Base-by-base conservation (phyloP, 2,113 vertebrate species). In the Tetrax tetrax region DNA sequence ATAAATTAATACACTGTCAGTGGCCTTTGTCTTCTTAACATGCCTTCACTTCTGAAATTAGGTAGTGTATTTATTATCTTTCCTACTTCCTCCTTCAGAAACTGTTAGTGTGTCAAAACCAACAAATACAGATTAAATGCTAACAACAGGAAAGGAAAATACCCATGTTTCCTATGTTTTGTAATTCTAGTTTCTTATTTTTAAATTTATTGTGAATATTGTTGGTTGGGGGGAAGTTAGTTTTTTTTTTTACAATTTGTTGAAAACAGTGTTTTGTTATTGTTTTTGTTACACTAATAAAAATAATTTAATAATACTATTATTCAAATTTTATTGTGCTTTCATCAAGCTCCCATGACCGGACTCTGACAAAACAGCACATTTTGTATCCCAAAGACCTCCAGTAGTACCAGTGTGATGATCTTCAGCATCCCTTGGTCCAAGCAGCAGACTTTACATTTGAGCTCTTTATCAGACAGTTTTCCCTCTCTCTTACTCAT, bases 401-500 rank as follows among this genome's bases (percentile, higher is more conserved):
- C 27, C 33, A 45, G 27, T 29, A 56, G 4, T 37, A 88, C 86
- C 75, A 69, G 11, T 11, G 27, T 53, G 38, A 74, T 53, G 33
- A 93, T 90, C 76, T 80, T 70, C 56, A 84, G 15, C 25, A 75
- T 12, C 16, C 41, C 5, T 2, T 66, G 37, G 47, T 94, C 43
- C 78, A 72, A 88, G 53, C 50, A 83, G 23, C 24, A 65, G 90
- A 45, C 4, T 4, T 72, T 80, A 76, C 69, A 90, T 85, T 41
- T 53, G 33, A 88, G 33, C 1, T 76, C 31, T 35, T 94, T 93
- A 88, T 83, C 95, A 89, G 64, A 24, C 22, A 70, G 25, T 65
- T 95, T 76, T 69, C 53, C 38, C 8, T 90, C 66, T 86, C 48
- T 93, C 70, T 88, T 93, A 76, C 57, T 91, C 60, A 91, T 90